Base-by-base conservation (phyloP, 2,797 vertebrate species). In the Erpetoichthys calabaricus region DNA sequence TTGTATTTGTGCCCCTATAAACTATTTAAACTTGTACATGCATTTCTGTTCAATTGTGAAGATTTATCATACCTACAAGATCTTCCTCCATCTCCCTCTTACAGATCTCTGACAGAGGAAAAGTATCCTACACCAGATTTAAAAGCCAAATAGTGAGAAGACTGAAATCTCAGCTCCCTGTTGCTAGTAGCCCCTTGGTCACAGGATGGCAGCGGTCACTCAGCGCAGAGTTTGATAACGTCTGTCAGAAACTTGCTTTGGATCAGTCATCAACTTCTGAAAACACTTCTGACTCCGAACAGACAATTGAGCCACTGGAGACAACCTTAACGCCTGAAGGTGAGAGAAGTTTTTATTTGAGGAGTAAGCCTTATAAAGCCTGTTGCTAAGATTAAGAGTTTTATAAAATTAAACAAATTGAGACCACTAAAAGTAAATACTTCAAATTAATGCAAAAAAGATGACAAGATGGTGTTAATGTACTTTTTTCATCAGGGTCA, bases 151-250 rank as follows among this genome's bases (percentile, higher is more conserved):
- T 80, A 4, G 43, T 3, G 55, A 73, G 54, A 63, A 69, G 65
- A 59, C 55, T 64, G 62, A 51, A 57, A 0, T 47, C 50, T 0
- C 56, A 68, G 1, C 46, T 45, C 4, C 73, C 70, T 0, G 60
- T 67, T 60, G 75, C 70, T 0, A 87, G 81, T 60, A 83, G 81
- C 53, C 82, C 81, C 0, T 0, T 84, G 8, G 45, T 77, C 86
- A 56, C 83, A 45, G 63, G 78, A 61, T 41, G 86, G 80, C 82
- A 58, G 67, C 71, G 66, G 62, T 63, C 3, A 53, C 64, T 44
- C 45, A 52, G 44, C 0, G 61, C 61, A 68, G 70, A 80, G 53
- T 57, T 71, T 3, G 76, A 80, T 45, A 1, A 64, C 0, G 53
- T 82, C 45, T 70, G 80, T 43, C 77, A 72, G 49, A 72, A 72